Base-by-base conservation (phyloP, 30 jellyfish, hydroid and myxozoan genomes). In the Aurelia aurita complex sp. Pacific region DNA sequence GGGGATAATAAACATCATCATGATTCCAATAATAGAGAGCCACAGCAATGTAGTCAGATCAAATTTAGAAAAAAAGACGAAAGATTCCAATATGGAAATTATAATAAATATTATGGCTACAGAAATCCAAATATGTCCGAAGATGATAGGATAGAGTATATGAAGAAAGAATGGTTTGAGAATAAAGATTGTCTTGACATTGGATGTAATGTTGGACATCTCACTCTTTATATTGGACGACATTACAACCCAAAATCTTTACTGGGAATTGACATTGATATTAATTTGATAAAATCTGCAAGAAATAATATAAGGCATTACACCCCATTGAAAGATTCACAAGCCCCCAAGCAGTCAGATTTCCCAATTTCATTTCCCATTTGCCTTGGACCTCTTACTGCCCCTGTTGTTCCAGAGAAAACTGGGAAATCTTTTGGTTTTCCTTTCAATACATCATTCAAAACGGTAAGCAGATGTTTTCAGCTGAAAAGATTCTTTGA, bases 171-270 rank as follows among this genome's bases (percentile, higher is more conserved):
- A 33, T 93, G 98, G 98, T 93, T 93, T 72, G 81, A 72, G 11
- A 91, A 78, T 16, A 94, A 85, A 69, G 71, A 75, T 36, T 94
- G 99, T 77, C 74, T 94, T 23, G 97, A 89, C 66, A 88, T 94
- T 74, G 99, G 99, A 2, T 94, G 99, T 84, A 89, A 85, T 81
- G 96, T 80, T 54, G 99, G 99, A 12, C 94, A 83, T 43, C 85
- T 94, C 2, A 86, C 97, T 2, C 76, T 79, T 4, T 85, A 84
- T 77, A 94, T 94, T 82, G 91, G 92, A 23, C 52, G 89, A 32
- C 91, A 89, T 65, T 94, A 77, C 80, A 54, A 63, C n/a, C 99
- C 99, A 5, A 74, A 59, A 66, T 79, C 80, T 0, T 42, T 94
- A 15, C 79, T 62, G 7, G 99, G 99, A 38, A 46, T 89, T 61